Evolutionary conservation across 1,140 invertebrate species (phyloP), one percentile per base, ranked within the genome.

Genomic region (Eueides isabella): DNA sequence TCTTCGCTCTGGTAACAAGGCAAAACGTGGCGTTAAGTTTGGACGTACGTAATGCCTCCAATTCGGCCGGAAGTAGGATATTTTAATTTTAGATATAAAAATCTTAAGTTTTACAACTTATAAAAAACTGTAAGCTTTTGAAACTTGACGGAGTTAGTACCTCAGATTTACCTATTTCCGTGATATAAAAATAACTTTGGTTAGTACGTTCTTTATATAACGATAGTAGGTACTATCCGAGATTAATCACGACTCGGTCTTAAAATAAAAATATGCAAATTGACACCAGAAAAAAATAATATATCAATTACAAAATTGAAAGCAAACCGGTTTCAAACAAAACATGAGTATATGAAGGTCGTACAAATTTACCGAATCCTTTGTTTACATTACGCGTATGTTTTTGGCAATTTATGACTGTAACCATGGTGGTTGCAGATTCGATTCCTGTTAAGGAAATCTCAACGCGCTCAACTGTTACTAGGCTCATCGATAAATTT

Each of bases 281-380:
- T 12, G 48, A 55, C 48, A 55, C 19, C 23, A 55, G 9, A 26
- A 55, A 55, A 19, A 55, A 55, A 55, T 44, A 0, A 44, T 19
- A 19, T 9, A 55, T 26, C 9, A 55, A 55, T 55, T 55, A 55
- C 48, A 55, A 55, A 55, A 55, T 55, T 55, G 48, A 55, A 55
- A 26, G 48, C 9, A 26, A 26, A 55, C 19, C 19, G 11, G 48
- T 55, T 55, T 55, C 19, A 55, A 55, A 55, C n/a, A 23, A 55
- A 2, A n/a, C 41, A 44, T 9, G 41, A 16, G 16, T 44, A 19
- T 16, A 55, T 55, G 48, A 55, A 55, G 48, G 23, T 26, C 48
- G 48, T 7, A 55, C n/a, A 16, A 71, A 71, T 71, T 69, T 63
- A 2, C 28, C 26, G 26, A 71, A 64, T 71, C 28, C 29, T 71